Conservation (phyloP, 2,888 invertebrate species). For the Caenorhabditis wallacei region DNA sequence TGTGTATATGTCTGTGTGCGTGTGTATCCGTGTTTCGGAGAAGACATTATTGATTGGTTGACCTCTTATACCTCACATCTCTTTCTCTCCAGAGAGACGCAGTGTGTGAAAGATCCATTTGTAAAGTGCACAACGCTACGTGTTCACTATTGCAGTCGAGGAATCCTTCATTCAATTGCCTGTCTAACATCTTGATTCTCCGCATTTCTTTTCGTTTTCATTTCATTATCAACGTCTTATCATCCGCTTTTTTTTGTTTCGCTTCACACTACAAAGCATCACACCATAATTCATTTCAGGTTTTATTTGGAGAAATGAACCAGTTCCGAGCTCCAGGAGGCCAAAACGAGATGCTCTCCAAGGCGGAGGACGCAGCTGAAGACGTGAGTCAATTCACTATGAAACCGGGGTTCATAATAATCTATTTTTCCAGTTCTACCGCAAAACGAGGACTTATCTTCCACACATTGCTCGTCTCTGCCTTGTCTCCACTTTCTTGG, state of each 20-base stretch:
- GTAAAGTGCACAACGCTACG: slow-evolving; percentile 62
- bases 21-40: slow-evolving; percentile 21
- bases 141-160: slow-evolving; percentile 54
- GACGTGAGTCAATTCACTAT: slow-evolving; percentile 77
- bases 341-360: slow-evolving; percentile 74
- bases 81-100: slow-evolving; percentile 22
- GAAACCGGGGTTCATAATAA: neutral
- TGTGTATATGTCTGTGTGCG: slow-evolving; percentile 35
- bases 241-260: slow-evolving; percentile 14
- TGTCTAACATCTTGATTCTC: slow-evolving; percentile 18
- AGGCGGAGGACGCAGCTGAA: slow-evolving; percentile 81
- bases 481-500: slow-evolving; percentile 97
- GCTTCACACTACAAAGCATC: neutral
- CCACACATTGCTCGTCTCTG: slow-evolving; percentile 97
- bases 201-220: slow-evolving; percentile 1
- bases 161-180: slow-evolving; percentile 22
- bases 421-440: slow-evolving; percentile 78
- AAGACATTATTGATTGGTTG: slow-evolving; percentile 47
- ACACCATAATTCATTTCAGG: slow-evolving; percentile 3
- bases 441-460: slow-evolving; percentile 87
- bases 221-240: slow-evolving; percentile 19
- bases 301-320: slow-evolving; percentile 62
- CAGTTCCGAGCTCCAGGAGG: slow-evolving; percentile 73
- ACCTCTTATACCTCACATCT: slow-evolving; percentile 25
- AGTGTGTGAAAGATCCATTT: slow-evolving; percentile 14